Evolutionary conservation across 2,888 invertebrate genomes (phyloP), one percentile per base, ranked within the genome.

Genomic region (Lypha dubia): DNA sequence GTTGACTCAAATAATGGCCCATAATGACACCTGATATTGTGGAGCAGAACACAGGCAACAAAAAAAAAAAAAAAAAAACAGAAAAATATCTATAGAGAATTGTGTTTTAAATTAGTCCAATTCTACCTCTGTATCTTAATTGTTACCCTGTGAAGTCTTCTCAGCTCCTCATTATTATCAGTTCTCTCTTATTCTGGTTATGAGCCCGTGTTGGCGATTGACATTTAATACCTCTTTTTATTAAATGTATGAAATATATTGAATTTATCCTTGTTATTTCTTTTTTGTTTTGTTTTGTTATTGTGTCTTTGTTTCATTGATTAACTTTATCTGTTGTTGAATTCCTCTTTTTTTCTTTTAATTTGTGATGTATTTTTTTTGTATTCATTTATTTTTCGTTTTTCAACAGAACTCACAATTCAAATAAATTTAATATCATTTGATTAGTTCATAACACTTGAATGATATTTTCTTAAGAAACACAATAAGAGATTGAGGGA

Each of bases 391-490:
- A 20, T 73, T 65, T 22, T 67, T 75, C 53, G 73, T 62, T 67
- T 89, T 90, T 91, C 90, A 89, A 89, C 88, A 91, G 90, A 90
- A 91, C 91, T 91, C 90, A 89, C 89, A 90, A 90, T 90, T 90
- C 90, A 90, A 90, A 90, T 89, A 89, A 90, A 91, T 91, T 90
- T 91, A 90, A 90, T 91, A 90, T 91, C 91, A 91, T 91, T 91
- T 90, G 88, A 90, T 91, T 91, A 91, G 89, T 89, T 90, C 89
- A 88, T 90, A 90, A 90, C 91, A 89, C 90, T 89, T 87, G 88
- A 90, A 86, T 88, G 89, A 89, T 56, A 74, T 60, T 82, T 67
- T 79, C 73, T 77, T 76, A 67, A 79, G 74, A 79, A 79, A 58
- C 74, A 65, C 70, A 68, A 63, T 56, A 75, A 75, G 65, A 68